Conservation (phyloP, 2,888 invertebrate species). For the Synergus umbraculus region DNA sequence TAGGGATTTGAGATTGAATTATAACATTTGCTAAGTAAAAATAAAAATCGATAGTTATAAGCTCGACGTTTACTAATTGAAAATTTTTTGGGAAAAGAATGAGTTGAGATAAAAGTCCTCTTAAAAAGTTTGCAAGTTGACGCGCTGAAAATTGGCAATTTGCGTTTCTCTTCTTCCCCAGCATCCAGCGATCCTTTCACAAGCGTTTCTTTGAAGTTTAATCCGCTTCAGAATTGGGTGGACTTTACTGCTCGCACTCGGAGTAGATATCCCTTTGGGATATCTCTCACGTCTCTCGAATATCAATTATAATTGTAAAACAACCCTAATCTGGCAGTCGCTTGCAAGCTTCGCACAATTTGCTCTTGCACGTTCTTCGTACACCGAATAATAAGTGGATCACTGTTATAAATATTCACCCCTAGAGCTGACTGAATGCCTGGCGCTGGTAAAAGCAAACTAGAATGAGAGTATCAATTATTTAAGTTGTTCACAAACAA, state of each 20-base stretch:
- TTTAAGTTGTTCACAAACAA: slow-evolving; percentile 22
- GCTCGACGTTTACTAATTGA: neutral
- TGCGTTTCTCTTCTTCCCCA: slow-evolving; percentile 16
- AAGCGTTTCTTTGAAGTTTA: slow-evolving; percentile 38
- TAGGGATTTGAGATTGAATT: no score
- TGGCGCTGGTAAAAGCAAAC: slow-evolving; percentile 36
- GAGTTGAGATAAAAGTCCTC: neutral
- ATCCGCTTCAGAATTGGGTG: slow-evolving; percentile 28
- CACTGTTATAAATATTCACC: slow-evolving; percentile 35
- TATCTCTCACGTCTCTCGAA: slow-evolving; percentile 36
- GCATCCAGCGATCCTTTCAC: neutral
- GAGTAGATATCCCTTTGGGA: slow-evolving; percentile 27
- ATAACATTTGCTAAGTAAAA: no score
- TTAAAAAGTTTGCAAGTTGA: neutral
- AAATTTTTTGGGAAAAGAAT: neutral
- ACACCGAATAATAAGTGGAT: slow-evolving; percentile 27
- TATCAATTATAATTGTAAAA: slow-evolving; percentile 41
- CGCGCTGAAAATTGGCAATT: slow-evolving; percentile 23
- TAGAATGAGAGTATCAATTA: slow-evolving; percentile 28
- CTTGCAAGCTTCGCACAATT: slow-evolving; percentile 35
- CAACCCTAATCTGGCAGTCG: slow-evolving; percentile 20
- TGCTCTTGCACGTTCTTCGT: slow-evolving; percentile 32
- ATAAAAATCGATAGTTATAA: no score
- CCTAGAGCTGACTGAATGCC: slow-evolving; percentile 14
- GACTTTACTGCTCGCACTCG: slow-evolving; percentile 20